Conservation (phyloP, 2,888 invertebrate genomes). For the Phortica okadai region DNA sequence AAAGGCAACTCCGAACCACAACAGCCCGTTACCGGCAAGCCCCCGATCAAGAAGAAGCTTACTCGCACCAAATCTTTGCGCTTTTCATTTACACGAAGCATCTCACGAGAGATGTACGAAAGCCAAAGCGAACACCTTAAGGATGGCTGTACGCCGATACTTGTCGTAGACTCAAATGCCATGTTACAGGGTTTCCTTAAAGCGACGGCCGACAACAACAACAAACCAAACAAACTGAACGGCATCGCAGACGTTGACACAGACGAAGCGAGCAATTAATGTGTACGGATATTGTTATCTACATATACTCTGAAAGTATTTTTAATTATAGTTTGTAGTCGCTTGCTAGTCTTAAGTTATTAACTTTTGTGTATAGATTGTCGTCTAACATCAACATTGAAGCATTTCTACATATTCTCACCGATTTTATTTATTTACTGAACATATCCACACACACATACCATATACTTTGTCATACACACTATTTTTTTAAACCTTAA, state of each 20-base stretch:
- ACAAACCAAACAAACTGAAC: constrained; percentile 61
- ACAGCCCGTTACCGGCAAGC: constrained; percentile 63
- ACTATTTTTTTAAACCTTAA: neutral
- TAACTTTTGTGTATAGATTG: neutral
- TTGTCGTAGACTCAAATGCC: constrained; percentile 74
- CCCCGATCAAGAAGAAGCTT: constrained; percentile 74
- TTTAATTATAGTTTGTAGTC: constrained; percentile 7
- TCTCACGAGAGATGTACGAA: constrained; percentile 76
- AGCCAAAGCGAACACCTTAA: constrained; percentile 75
- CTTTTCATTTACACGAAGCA: constrained; percentile 77
- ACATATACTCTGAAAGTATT: constrained; percentile 19
- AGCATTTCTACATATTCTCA: constrained; percentile 21
- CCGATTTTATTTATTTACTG: constrained; percentile 25
- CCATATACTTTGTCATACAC: constrained; percentile 4
- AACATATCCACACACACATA: neutral
- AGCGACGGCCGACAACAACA: constrained; percentile 62
- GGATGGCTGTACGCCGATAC: constrained; percentile 76
- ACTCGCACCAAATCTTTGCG: constrained; percentile 75
- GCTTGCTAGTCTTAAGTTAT: constrained; percentile 20
- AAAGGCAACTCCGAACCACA: constrained; percentile 63
- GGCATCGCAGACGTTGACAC: constrained; percentile 74
- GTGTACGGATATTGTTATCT: constrained; percentile 7
- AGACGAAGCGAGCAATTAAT: constrained; percentile 75
- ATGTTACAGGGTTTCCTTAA: constrained; percentile 71
- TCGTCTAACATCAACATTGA: neutral